phyloP scores from a whole-genome alignment of 1,140 invertebrate genomes.

The Drosophila prosaltans region DNA sequence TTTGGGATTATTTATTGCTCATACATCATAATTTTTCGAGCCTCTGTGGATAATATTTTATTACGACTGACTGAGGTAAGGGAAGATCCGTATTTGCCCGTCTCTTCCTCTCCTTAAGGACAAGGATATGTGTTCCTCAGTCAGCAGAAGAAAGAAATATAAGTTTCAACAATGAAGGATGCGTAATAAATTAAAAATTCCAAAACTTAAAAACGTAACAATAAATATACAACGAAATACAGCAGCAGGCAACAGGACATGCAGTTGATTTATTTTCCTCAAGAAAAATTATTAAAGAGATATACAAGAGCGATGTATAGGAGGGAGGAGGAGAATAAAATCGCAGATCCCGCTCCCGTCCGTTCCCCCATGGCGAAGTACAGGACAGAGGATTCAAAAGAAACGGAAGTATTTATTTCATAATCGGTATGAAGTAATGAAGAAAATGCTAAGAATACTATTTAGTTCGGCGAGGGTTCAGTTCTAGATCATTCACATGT shows the following conservation, averaged over 20 bases:
- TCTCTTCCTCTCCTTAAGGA: slow-evolving; percentile 21
- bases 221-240: slow-evolving; percentile 64
- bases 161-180: slow-evolving; percentile 78
- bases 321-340: slow-evolving; percentile 10
- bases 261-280: slow-evolving; percentile 74
- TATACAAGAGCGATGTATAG: slow-evolving; percentile 9
- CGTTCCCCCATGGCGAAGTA: slow-evolving; percentile 16
- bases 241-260: slow-evolving; percentile 64
- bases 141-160: slow-evolving; percentile 64
- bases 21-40: slow-evolving; percentile 79
- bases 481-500: slow-evolving; percentile 11
- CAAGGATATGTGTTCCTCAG: slow-evolving; percentile 48
- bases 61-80: slow-evolving; percentile 22
- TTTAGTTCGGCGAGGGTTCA: slow-evolving; percentile 16
- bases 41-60: slow-evolving; percentile 62
- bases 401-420: slow-evolving; percentile 80
- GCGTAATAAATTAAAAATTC: slow-evolving; percentile 80
- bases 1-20: slow-evolving; percentile 81
- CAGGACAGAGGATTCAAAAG: slow-evolving; percentile 32
- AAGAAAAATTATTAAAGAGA: slow-evolving; percentile 53
- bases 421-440: slow-evolving; percentile 74
- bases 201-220: slow-evolving; percentile 79
- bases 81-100: slow-evolving; percentile 26
- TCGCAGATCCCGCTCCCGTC: slow-evolving; percentile 26
- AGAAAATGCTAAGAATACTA: slow-evolving; percentile 41